Percentiles rank a stretch among this genome's conserved stretches.
Evolutionary conservation across 2,113 vertebrate genomes (phyloP).

Genomic region (Bujurquina vittata): DNA sequence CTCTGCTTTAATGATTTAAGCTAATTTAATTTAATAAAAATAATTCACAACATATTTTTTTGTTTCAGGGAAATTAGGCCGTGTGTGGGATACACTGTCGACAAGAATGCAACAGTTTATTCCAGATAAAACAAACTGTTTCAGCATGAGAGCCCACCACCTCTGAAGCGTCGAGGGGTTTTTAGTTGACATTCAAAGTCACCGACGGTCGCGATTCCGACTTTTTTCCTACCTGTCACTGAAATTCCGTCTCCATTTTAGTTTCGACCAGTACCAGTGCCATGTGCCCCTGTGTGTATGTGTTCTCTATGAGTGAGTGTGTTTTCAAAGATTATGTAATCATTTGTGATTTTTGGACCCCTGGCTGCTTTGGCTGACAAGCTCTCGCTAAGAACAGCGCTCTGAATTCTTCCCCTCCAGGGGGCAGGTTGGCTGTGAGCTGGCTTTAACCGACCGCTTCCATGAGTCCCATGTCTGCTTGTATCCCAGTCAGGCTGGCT

Average conservation of each 20-base stretch:
- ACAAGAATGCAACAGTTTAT: neutral
- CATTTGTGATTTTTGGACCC: conserved; percentile 45
- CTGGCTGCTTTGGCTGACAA: conserved; percentile 44
- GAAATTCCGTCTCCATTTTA: neutral
- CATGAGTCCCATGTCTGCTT: conserved; percentile 55
- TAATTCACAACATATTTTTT: neutral
- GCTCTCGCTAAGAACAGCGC: conserved; percentile 35
- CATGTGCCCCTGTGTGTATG: neutral
- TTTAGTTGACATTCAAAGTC: conserved; percentile 12
- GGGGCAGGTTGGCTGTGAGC: conserved; percentile 50
- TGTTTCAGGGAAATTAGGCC: neutral
- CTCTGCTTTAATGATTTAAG: neutral
- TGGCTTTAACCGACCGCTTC: conserved; percentile 46
- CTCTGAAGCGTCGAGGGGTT: neutral
- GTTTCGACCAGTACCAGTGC: neutral
- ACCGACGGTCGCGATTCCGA: neutral
- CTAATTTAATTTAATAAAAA: neutral
- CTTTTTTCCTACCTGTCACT: neutral
- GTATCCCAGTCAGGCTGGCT: conserved; percentile 35
- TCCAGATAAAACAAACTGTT: neutral
- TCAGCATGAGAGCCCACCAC: neutral
- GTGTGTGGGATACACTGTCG: neutral
- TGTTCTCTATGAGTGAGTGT: neutral
- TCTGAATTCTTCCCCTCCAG: conserved; percentile 44
- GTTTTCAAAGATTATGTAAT: conserved; percentile 48